Evolutionary conservation across 2,888 invertebrate genomes (phyloP), one percentile per base, ranked within the genome.

Genomic region (Craniophora ligustri): DNA sequence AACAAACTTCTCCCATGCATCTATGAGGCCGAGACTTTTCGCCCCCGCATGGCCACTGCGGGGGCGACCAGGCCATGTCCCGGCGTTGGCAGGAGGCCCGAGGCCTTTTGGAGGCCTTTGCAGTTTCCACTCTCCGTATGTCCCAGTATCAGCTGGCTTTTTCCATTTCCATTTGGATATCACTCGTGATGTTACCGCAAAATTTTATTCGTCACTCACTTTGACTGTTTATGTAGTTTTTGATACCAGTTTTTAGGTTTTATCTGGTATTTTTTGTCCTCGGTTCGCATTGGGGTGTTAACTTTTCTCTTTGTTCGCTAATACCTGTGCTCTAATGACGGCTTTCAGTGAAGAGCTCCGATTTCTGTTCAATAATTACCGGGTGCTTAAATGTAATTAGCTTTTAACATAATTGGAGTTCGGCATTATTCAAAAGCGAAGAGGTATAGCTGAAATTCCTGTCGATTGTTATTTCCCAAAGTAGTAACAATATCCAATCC

Each of bases 51-150:
- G 60, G 76, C 84, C 78, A 69, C 45, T 74, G 76, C 87, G 91
- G 81, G 92, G 92, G 84, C 92, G 91, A 82, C 91, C 88, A 15
- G 92, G 92, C 93, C 93, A 93, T 92, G 93, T 93, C 34, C 91
- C 90, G 19, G 84, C 74, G 61, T 69, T 72, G 34, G 77, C 76
- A 50, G 74, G 78, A 61, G 80, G 72, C 80, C 84, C 73, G 54
- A 77, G 72, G 64, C 85, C 87, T 64, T 65, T 75, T 65, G 78
- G 79, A 75, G 77, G 77, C 85, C 84, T 86, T 87, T 78, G 87
- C 93, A 93, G 89, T 81, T 93, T 93, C 93, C 93, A 93, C 85
- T 91, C 92, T 84, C 88, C 86, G 66, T 75, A 73, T 49, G 74
- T 82, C 73, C 79, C 63, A 66, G 63, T 87, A 88, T 93, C 92